Conservation (phyloP, 2,888 invertebrate species). For the Drosophila gaucha region DNA sequence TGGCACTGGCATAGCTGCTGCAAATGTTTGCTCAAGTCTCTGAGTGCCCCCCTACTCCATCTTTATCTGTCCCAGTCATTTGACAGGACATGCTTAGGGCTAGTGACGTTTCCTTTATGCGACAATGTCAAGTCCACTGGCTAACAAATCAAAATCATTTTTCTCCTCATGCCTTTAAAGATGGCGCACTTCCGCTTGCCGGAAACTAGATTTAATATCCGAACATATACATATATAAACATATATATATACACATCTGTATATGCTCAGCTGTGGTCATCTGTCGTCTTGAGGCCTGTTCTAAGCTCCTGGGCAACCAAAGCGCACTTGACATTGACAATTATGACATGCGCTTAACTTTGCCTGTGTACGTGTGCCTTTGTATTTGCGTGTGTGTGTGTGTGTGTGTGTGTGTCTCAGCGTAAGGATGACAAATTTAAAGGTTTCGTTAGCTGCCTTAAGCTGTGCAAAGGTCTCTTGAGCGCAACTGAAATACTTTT, state of each 20-base stretch:
- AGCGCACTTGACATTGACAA: slow-evolving; percentile 65
- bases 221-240: slow-evolving; percentile 2
- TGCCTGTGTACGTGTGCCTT: neutral
- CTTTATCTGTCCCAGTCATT: neutral
- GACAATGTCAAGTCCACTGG: slow-evolving; percentile 65
- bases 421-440: slow-evolving; percentile 22
- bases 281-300: slow-evolving; percentile 6
- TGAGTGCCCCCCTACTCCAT: neutral
- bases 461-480: slow-evolving; percentile 16
- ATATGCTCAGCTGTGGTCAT: slow-evolving; percentile 31
- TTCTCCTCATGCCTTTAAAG: slow-evolving; percentile 34
- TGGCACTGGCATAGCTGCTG: slow-evolving; percentile 25
- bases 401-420: neutral
- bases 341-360: slow-evolving; percentile 60
- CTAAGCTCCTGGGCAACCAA: slow-evolving; percentile 25
- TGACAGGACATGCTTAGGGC: slow-evolving; percentile 60
- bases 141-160: slow-evolving; percentile 28
- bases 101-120: slow-evolving; percentile 64
- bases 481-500: slow-evolving; percentile 29
- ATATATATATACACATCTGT: neutral
- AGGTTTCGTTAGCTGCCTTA: slow-evolving; percentile 8
- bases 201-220: slow-evolving; percentile 43
- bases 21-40: slow-evolving; percentile 15
- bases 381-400: neutral
- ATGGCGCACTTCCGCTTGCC: slow-evolving; percentile 49